Evolutionary conservation across 2,113 vertebrate species (phyloP).

Genomic region (Fukomys damarensis): DNA sequence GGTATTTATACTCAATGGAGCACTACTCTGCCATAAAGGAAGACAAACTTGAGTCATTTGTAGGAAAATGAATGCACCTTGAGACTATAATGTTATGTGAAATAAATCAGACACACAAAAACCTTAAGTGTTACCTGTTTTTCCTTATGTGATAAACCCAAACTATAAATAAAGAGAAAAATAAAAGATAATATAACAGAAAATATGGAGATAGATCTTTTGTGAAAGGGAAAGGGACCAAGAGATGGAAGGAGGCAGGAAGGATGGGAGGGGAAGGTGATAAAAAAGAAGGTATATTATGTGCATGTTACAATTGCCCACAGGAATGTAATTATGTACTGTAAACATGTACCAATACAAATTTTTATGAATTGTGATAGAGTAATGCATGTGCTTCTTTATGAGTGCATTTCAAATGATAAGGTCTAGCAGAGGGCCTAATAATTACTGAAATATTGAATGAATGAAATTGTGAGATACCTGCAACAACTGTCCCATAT

Average conservation of each 20-base stretch:
- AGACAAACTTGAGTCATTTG: neutral
- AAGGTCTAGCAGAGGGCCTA: constrained; percentile 1
- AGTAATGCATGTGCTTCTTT: neutral
- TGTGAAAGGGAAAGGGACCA: neutral
- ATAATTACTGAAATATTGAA: constrained; percentile 40
- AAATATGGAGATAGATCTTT: neutral
- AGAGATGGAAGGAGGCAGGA: neutral
- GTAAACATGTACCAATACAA: neutral
- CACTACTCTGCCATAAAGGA: neutral
- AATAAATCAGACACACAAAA: neutral
- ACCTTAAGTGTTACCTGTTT: neutral
- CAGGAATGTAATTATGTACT: neutral
- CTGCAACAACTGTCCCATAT: neutral
- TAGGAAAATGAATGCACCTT: neutral
- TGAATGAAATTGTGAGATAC: constrained; percentile 34
- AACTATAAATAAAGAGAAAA: neutral
- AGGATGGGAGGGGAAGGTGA: neutral
- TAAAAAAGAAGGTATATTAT: neutral
- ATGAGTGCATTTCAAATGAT: constrained; percentile 30
- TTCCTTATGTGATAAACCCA: neutral
- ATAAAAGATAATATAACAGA: neutral
- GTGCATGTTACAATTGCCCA: neutral
- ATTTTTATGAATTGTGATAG: neutral
- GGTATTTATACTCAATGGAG: neutral
- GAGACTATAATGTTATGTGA: neutral